Evolutionary conservation across 2,797 vertebrate genomes (phyloP).

Genomic region (Anisognathus igniventris): DNA sequence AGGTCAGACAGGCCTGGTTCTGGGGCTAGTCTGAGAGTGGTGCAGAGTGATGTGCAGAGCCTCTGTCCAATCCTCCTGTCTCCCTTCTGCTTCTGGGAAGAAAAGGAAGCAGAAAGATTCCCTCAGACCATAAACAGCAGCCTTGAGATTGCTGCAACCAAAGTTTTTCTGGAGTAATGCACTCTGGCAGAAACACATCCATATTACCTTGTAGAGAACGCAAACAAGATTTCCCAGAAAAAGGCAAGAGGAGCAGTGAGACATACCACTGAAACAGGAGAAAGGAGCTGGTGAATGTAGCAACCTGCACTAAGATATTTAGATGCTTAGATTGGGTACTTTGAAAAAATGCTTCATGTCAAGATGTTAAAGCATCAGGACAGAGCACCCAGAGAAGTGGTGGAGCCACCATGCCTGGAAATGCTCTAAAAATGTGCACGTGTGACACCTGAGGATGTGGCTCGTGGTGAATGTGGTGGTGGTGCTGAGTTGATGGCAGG

Average conservation of each 20-base stretch:
- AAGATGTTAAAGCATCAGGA: rapidly evolving
- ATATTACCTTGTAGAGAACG: background rate
- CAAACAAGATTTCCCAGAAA: background rate
- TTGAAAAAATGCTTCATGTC: background rate
- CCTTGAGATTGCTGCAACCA: too few relatives aligned
- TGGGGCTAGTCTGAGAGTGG: background rate
- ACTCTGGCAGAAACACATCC: background rate
- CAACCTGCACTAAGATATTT: background rate
- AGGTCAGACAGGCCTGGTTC: background rate
- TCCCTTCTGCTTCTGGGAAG: background rate
- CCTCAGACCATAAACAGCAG: background rate
- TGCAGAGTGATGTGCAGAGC: background rate
- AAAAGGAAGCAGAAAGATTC: background rate
- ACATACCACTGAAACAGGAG: rapidly evolving
- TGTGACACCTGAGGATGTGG: too few relatives aligned
- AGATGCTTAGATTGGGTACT: background rate
- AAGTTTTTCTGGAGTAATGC: background rate
- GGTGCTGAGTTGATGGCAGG: background rate
- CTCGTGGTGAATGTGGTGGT: rapidly evolving
- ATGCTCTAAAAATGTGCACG: background rate
- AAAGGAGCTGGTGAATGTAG: background rate
- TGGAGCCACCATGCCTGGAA: background rate
- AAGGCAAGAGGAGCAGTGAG: background rate
- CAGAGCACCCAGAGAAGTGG: background rate
- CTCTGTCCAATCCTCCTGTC: background rate